These are phyloP conservation scores for Notarius lentiginosus DNA, from an alignment of 2,113 vertebrate genomes.

Conservation along the genomic window DNA sequence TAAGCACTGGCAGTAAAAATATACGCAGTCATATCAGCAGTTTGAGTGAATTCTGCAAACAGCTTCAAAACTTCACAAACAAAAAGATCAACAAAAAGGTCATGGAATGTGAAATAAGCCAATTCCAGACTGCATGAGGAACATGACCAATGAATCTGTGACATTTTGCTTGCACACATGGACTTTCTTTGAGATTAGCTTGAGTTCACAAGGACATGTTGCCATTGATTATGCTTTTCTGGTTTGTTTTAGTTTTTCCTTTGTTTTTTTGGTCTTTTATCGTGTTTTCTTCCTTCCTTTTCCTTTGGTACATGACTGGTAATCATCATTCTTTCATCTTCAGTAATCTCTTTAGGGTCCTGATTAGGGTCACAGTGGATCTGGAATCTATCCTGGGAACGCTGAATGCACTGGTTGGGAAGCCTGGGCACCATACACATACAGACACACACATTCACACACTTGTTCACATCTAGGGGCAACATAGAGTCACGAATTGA, in stretches of 20 bases:
- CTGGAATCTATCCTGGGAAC: neutral
- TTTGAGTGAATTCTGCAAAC: neutral
- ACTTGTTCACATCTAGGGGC: neutral
- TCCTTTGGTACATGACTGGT: neutral
- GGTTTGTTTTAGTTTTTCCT: neutral
- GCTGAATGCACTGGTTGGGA: neutral
- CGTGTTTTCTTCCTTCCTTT: neutral
- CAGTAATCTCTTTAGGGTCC: neutral
- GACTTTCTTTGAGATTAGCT: conserved; percentile 11
- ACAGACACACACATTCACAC: neutral
- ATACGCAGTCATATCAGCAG: neutral
- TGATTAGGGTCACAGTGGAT: neutral
- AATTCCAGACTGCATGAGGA: conserved; percentile 19
- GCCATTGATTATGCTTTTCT: neutral
- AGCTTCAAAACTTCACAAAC: conserved; percentile 15
- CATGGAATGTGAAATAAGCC: conserved; percentile 6
- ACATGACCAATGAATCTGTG: neutral
- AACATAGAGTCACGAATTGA: neutral
- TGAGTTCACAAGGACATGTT: neutral
- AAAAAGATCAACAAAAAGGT: conserved; percentile 24
- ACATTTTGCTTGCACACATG: conserved; percentile 16
- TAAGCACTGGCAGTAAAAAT: neutral
- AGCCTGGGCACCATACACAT: neutral
- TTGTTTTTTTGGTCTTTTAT: too few relatives aligned
- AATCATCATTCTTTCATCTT: neutral